A percentile compares a stretch with the other conserved stretches of the same genome.
Conservation (phyloP, 2,797 vertebrate genomes). For the Rhinella marina region DNA sequence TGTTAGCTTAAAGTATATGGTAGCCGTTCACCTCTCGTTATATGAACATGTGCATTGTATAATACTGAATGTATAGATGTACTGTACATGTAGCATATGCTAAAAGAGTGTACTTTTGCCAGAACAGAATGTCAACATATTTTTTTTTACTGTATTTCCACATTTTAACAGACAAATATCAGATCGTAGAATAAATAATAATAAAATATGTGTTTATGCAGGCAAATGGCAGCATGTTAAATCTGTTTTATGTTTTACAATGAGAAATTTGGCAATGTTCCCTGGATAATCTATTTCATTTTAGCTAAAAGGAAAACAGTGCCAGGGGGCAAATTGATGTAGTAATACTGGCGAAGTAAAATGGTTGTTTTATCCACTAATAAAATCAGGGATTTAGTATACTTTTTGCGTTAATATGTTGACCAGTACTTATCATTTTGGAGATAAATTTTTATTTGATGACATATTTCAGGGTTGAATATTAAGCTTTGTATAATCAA, state of each 20-base stretch:
- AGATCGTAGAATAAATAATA: constrained; percentile 54
- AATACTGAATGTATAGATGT: too few species aligned
- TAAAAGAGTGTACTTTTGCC: neutral
- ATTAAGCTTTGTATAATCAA: constrained; percentile 1
- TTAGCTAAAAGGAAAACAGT: constrained; percentile 42
- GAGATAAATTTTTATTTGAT: constrained; percentile 26
- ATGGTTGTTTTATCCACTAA: constrained; percentile 39
- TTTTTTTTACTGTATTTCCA: neutral
- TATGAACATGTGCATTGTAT: neutral
- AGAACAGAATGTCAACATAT: neutral
- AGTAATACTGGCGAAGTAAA: constrained; percentile 35
- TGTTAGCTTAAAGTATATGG: neutral
- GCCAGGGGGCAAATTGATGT: constrained; percentile 39
- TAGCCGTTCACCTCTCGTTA: neutral
- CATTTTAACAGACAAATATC: constrained; percentile 24
- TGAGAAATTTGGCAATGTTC: constrained; percentile 49
- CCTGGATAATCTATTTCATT: constrained; percentile 47
- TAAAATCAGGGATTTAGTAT: constrained; percentile 27
- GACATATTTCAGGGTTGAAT: neutral
- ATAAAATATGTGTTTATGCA: constrained; percentile 57
- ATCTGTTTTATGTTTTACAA: constrained; percentile 58
- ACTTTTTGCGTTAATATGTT: constrained; percentile 30
- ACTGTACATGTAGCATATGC: neutral
- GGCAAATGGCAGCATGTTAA: constrained; percentile 48
- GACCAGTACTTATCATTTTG: constrained; percentile 28